phyloP scores from a whole-genome alignment of 2,888 invertebrate genomes.

The Torymus aiolomorphi region DNA sequence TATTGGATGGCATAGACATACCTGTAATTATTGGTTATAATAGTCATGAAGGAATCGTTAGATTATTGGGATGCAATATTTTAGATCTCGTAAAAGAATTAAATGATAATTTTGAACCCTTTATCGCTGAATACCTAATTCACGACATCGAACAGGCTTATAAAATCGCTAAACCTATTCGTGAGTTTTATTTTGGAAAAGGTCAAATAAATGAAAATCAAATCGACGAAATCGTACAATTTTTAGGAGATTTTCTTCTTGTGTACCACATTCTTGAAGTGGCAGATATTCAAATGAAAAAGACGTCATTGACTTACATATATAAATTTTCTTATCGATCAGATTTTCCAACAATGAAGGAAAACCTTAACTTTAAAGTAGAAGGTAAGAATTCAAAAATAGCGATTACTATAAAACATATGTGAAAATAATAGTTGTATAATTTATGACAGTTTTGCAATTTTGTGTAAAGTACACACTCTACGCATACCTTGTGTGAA shows the following conservation, averaged over 20 bases:
- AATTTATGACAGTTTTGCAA: too few relatives aligned
- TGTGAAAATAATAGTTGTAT: too few relatives aligned
- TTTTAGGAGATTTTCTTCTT: conserved; percentile 78
- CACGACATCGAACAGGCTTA: conserved; percentile 63
- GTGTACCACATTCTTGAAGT: conserved; percentile 75
- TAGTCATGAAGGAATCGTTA: conserved; percentile 76
- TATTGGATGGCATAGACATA: conserved; percentile 72
- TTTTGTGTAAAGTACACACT: too few relatives aligned
- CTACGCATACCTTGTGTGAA: too few relatives aligned
- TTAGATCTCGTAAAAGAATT: conserved; percentile 43
- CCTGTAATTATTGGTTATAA: conserved; percentile 78
- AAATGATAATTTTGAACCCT: conserved; percentile 70
- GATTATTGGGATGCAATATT: background rate
- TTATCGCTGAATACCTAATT: conserved; percentile 73
- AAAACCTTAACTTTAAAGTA: conserved; percentile 35
- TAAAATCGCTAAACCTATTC: conserved; percentile 71
- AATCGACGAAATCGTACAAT: conserved; percentile 76
- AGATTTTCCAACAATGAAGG: conserved; percentile 41
- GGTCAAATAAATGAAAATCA: conserved; percentile 67
- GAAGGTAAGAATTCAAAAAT: conserved; percentile 35
- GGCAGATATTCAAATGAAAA: conserved; percentile 73
- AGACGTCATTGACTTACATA: conserved; percentile 76
- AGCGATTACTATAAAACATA: too few relatives aligned
- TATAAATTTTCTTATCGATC: conserved; percentile 79
- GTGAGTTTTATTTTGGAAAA: conserved; percentile 77